A percentile compares a stretch with the other conserved stretches of the same genome.
Evolutionary conservation across 2,113 vertebrate species (phyloP).

Genomic region (Passer montanus): DNA sequence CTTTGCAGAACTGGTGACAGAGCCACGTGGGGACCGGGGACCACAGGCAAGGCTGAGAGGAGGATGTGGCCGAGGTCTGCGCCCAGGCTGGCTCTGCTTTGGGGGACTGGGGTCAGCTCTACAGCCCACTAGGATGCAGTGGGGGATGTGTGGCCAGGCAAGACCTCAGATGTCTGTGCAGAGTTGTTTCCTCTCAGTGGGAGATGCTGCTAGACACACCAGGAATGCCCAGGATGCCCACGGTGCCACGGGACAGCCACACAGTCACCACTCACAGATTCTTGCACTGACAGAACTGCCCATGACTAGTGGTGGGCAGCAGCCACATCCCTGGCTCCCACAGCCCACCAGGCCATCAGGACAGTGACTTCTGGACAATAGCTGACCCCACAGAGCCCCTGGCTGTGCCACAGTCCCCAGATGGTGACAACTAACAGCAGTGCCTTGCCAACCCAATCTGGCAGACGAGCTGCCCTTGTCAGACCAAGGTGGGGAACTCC

Average conservation of each 20-base stretch:
- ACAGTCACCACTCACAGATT: not conserved
- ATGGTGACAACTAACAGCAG: rapidly evolving
- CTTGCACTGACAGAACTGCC: not conserved
- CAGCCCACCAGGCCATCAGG: not conserved
- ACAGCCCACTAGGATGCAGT: not conserved
- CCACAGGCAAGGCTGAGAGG: not conserved
- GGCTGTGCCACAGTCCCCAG: not conserved
- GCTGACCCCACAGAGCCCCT: not conserved
- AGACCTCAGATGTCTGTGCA: not conserved
- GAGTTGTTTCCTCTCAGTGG: not conserved
- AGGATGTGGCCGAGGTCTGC: not conserved
- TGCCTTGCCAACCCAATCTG: rapidly evolving
- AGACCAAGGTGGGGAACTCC: not conserved
- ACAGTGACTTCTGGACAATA: not conserved
- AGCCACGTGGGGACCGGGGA: not conserved
- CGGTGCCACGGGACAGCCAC: not conserved
- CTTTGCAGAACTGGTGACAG: not conserved
- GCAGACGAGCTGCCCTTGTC: not conserved
- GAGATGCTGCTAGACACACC: rapidly evolving
- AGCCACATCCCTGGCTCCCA: not conserved
- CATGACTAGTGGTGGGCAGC: not conserved
- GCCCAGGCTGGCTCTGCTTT: not conserved
- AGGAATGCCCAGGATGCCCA: not conserved
- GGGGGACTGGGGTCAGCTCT: not conserved
- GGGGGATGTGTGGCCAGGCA: not conserved